Evolutionary conservation across 2,113 vertebrate genomes (phyloP).

Genomic region (Meriones unguiculatus): DNA sequence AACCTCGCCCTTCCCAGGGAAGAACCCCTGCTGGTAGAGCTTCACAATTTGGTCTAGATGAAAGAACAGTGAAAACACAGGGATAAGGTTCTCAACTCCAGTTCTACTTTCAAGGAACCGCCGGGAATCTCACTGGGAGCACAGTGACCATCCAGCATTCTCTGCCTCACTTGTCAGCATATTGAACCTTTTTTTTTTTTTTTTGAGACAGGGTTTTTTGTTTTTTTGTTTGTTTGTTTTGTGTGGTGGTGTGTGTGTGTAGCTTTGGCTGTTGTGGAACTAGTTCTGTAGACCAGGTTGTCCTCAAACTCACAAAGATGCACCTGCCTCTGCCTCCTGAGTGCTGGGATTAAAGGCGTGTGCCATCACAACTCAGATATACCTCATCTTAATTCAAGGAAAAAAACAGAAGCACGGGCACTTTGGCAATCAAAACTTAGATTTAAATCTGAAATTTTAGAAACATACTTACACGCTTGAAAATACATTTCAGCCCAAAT

Average conservation of each 20-base stretch:
- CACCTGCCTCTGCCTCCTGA: neutral
- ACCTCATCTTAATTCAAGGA: neutral
- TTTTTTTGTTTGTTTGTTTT: neutral
- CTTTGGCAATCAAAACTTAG: neutral
- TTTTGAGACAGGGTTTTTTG: neutral
- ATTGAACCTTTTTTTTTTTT: neutral
- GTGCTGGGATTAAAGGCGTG: neutral
- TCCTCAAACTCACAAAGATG: neutral
- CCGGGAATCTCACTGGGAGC: neutral
- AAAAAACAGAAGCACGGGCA: neutral
- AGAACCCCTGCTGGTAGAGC: slow-evolving; percentile 36
- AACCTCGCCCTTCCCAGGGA: slow-evolving; percentile 55
- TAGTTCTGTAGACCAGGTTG: neutral
- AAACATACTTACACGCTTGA: neutral
- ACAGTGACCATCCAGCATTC: neutral
- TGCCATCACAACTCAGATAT: neutral
- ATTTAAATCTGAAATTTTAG: neutral
- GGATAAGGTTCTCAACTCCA: neutral
- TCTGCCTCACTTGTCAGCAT: neutral
- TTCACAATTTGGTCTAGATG: neutral
- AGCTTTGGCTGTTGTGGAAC: neutral
- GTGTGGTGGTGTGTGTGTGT: neutral
- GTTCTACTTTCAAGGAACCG: neutral
- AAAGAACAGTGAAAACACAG: slow-evolving; percentile 26
- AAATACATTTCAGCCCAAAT: neutral